Evolutionary conservation across 2,888 invertebrate species (phyloP), one percentile per base, ranked within the genome.

Genomic region (Pollenia angustigena): DNA sequence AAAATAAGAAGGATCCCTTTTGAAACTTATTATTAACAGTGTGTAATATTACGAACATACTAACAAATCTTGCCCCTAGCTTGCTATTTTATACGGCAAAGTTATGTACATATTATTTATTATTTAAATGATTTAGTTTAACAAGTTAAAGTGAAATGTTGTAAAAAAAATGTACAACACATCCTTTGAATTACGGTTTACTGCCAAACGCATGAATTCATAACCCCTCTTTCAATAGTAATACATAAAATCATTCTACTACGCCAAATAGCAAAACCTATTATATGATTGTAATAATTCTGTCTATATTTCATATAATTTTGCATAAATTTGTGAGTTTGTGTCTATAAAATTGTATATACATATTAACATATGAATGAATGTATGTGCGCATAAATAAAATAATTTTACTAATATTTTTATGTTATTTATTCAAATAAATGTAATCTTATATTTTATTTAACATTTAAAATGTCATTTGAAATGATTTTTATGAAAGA

Each of bases 381-480:
- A 2, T 42, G 18, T 46, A 18, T 23, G 9, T 23, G 66, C 23
- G 18, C 18, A 18, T 1, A 18, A 1, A 18, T 18, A 1, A 18
- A 18, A 18, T 18, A 18, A 18, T 18, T 18, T 18, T 1, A 18
- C 18, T 18, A 18, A 18, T 18, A 18, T 18, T 18, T 18, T 18
- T 18, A 14, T 48, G 8, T 48, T 48, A 66, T 48, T 48, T 66
- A 66, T 66, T 48, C 23, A 66, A 48, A 48, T 48, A 66, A 66
- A 46, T 46, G 18, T 10, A 62, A 46, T 64, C 54, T 10, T 54
- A 54, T 18, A 46, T 46, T 46, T 64, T 18, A 23, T 64, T 18
- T 46, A 66, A 66, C 48, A 66, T 66, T 66, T 66, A 66, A 66
- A 66, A 23, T 32, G 23, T 14, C 48, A 48, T 66, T 66, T 46